Conservation (phyloP, 1,140 invertebrate genomes). For the Pygmarrhopalites habei region DNA sequence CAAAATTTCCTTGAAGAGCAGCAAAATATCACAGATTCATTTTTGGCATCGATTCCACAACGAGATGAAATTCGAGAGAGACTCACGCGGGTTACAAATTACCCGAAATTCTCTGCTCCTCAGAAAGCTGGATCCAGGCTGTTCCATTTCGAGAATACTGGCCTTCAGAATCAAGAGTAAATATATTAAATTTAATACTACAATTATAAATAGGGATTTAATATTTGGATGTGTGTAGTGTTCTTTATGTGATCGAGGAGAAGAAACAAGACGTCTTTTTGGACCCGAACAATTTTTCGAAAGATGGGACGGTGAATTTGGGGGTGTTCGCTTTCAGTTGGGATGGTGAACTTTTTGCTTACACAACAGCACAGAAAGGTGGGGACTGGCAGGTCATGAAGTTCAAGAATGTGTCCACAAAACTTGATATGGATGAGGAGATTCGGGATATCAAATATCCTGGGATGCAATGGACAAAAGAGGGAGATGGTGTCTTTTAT, state of each 20-base stretch:
- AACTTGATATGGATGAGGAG: constrained; percentile 52
- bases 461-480: constrained; percentile 54
- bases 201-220: too few species aligned
- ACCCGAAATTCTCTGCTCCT: constrained; percentile 80
- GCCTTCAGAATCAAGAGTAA: constrained; percentile 19
- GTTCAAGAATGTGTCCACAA: constrained; percentile 40
- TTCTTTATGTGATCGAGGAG: constrained; percentile 53
- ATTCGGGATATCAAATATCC: constrained; percentile 54
- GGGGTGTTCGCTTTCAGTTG: constrained; percentile 48
- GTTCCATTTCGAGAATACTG: constrained; percentile 60
- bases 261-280: constrained; percentile 50
- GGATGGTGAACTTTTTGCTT: constrained; percentile 53
- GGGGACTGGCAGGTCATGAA: constrained; percentile 55
- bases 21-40: background rate
- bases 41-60: background rate
- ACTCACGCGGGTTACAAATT: constrained; percentile 88
- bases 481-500: constrained; percentile 51
- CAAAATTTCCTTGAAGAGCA: background rate
- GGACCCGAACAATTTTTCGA: constrained; percentile 57
- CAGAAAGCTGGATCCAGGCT: constrained; percentile 77
- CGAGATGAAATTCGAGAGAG: constrained; percentile 46
- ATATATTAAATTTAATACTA: too few species aligned
- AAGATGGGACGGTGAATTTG: constrained; percentile 50
- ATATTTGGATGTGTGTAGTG: constrained; percentile 45
- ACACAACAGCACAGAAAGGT: constrained; percentile 52